Evolutionary conservation across 2,888 invertebrate species (phyloP), one percentile per base, ranked within the genome.

Genomic region (Acanthoscelides obtectus): DNA sequence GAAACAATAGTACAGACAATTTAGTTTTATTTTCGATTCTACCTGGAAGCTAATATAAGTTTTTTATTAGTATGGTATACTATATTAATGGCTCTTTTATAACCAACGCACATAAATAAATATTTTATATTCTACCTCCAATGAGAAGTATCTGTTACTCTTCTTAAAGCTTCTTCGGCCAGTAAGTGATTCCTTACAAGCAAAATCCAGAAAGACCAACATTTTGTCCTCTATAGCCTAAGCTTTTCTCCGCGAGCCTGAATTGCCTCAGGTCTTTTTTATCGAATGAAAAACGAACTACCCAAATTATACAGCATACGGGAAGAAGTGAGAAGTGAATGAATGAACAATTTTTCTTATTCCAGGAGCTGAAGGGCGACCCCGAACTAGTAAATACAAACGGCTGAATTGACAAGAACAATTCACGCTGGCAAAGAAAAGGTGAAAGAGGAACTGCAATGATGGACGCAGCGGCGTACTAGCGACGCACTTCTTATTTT

Each of bases 361-460:
- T 45, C 45, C 71, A 22, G 69, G 72, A 71, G 27, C 66, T 65
- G 45, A 17, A 45, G 45, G 70, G 70, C 70, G 72, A 72, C 71
- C 70, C 71, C 73, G 64, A 75, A 72, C 76, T 74, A 73, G 74
- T 73, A 74, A 73, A 74, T 72, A 75, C 71, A 74, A 75, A 76
- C 74, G 75, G 73, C 72, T 67, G 73, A 73, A 75, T 77, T 75
- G 73, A 73, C 74, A 75, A 76, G 75, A 75, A 77, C 76, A 78
- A 78, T 79, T 79, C 79, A 78, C 79, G 77, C 77, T 75, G 75
- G 45, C 5, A 72, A 69, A 73, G 71, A 73, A 70, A 74, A 73
- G 73, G 75, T 74, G 72, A 71, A 73, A 73, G 70, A 75, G 22
- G 66, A 75, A 73, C 70, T 71, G 71, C 73, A 72, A 67, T 20